Percentiles rank a stretch among this genome's conserved stretches.
These are phyloP conservation scores for Polymixis flavicincta DNA, from an alignment of 2,888 invertebrate genomes.

Conservation along the genomic window DNA sequence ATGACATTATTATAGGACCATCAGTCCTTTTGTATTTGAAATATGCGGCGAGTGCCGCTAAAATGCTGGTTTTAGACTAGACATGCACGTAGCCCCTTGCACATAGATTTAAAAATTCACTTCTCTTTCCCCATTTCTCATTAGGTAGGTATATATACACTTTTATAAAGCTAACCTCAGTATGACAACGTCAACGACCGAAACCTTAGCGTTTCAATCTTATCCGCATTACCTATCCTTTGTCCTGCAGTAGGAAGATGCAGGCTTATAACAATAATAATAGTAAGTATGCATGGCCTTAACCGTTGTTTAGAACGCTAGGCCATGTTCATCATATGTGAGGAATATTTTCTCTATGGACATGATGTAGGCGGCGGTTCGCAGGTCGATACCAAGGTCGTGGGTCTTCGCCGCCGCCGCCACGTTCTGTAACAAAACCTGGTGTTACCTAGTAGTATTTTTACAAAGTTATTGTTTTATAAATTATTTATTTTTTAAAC, in stretches of 20 bases:
- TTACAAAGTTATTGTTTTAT: too few relatives aligned
- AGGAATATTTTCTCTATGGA: slow-evolving; percentile 99
- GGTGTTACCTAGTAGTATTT: too few relatives aligned
- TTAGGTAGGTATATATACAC: slow-evolving; percentile 2
- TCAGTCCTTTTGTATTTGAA: not conserved
- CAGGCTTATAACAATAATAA: not conserved
- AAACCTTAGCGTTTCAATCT: not conserved
- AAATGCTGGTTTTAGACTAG: too few relatives aligned
- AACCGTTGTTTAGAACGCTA: slow-evolving; percentile 93
- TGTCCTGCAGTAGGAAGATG: too few relatives aligned
- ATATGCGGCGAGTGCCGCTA: not conserved
- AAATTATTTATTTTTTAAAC: too few relatives aligned
- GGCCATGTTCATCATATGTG: slow-evolving; percentile 98
- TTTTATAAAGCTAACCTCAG: not conserved
- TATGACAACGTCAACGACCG: not conserved
- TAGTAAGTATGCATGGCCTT: not conserved
- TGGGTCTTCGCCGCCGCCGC: slow-evolving; percentile 92
- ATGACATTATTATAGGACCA: not conserved
- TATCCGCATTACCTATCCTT: not conserved
- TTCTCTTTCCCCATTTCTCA: not conserved
- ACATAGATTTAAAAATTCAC: not conserved
- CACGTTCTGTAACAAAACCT: slow-evolving; percentile 88
- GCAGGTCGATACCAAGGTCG: slow-evolving; percentile 94
- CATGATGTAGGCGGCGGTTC: slow-evolving; percentile 98
- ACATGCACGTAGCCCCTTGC: too few relatives aligned